Conservation (phyloP, 1,140 invertebrate genomes). For the Pectinophora gossypiella region DNA sequence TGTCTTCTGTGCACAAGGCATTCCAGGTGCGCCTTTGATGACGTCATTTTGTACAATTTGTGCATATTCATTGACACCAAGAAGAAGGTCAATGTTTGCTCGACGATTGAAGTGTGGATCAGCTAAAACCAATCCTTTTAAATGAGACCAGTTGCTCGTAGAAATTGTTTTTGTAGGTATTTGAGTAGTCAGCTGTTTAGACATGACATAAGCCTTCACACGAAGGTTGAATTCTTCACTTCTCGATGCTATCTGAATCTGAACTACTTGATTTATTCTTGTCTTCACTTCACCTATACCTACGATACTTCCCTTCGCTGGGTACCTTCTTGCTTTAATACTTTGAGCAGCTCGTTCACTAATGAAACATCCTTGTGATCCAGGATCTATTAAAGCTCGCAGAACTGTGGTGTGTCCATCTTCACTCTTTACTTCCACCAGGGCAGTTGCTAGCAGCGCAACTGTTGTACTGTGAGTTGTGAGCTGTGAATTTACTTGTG, state of each 20-base stretch:
- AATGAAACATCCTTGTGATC: slow-evolving; percentile 20
- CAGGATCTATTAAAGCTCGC: slow-evolving; percentile 19
- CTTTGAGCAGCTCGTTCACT: slow-evolving; percentile 21
- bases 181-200: slow-evolving; percentile 12
- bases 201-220: slow-evolving; percentile 12
- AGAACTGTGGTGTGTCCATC: slow-evolving; percentile 9
- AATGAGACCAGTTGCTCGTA: slow-evolving; percentile 24
- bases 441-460: slow-evolving; percentile 21
- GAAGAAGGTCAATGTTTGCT: slow-evolving; percentile 9
- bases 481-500: too few species aligned
- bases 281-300: slow-evolving; percentile 9
- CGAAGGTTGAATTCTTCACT: background rate
- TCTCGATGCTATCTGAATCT: background rate
- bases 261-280: slow-evolving; percentile 6
- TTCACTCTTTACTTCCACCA: slow-evolving; percentile 10
- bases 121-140: slow-evolving; percentile 14
- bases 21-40: slow-evolving; percentile 23
- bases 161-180: background rate
- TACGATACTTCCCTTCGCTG: slow-evolving; percentile 1
- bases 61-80: slow-evolving; percentile 19
- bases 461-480: slow-evolving; percentile 14
- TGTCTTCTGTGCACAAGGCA: slow-evolving; percentile 22
- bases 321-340: slow-evolving; percentile 5
- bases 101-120: slow-evolving; percentile 12
- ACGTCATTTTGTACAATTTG: slow-evolving; percentile 19